Conservation (phyloP, 2,113 vertebrate genomes). For the Lates calcarifer region DNA sequence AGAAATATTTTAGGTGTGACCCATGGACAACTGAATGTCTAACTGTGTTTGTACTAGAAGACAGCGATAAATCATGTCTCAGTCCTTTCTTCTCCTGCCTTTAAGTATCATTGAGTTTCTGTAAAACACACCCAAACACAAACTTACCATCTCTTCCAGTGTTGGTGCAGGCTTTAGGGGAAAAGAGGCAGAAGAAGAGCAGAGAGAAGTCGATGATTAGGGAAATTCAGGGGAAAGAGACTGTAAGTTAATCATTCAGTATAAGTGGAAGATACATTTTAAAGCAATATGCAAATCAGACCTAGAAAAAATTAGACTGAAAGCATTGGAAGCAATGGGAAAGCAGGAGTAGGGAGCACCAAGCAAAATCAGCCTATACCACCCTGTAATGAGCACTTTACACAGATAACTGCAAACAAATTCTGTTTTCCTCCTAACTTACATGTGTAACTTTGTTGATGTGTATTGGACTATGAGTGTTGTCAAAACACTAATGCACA, state of each 20-base stretch:
- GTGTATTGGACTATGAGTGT: neutral
- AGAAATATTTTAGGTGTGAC: neutral
- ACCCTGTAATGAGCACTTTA: no score
- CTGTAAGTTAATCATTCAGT: neutral
- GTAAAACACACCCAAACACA: neutral
- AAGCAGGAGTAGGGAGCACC: neutral
- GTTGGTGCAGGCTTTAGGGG: slow-evolving; percentile 92
- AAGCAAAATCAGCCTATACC: neutral
- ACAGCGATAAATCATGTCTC: no score
- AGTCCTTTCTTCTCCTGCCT: neutral
- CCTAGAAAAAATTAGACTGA: neutral
- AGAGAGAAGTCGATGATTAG: slow-evolving; percentile 76
- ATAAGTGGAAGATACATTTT: neutral
- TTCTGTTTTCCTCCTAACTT: neutral
- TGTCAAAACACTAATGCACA: neutral
- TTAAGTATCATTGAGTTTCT: neutral
- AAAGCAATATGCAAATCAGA: neutral
- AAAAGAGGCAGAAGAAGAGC: slow-evolving; percentile 79
- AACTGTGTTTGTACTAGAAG: neutral
- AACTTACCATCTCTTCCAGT: slow-evolving; percentile 96
- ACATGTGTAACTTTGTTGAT: neutral
- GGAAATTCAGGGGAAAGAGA: slow-evolving; percentile 38
- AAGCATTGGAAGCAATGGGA: neutral
- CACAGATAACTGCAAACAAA: neutral
- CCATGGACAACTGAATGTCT: neutral